Conservation (phyloP, 1,140 invertebrate genomes). For the Drosophila albomicans region DNA sequence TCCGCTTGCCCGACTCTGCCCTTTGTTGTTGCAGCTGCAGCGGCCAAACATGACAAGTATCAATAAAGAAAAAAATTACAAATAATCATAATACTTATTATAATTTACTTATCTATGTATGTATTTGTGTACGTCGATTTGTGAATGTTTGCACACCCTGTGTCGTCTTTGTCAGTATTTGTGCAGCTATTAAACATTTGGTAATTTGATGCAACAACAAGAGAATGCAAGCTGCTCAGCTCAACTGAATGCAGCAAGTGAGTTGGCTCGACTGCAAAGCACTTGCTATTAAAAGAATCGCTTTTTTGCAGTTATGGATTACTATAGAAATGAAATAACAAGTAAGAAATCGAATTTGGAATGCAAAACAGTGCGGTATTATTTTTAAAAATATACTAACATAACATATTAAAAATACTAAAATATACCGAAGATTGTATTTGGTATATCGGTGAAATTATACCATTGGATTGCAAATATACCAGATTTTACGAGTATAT, state of each 20-base stretch:
- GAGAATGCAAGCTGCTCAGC: not conserved
- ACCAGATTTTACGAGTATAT: too few species aligned
- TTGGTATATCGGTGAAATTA: too few species aligned
- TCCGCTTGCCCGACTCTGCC: too few species aligned
- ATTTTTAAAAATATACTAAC: too few species aligned
- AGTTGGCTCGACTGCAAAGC: not conserved
- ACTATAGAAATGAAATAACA: too few species aligned
- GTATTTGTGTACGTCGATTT: not conserved
- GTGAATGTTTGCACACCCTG: too few species aligned
- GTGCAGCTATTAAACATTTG: conserved; percentile 37
- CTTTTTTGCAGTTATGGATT: too few species aligned
- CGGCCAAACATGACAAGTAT: conserved; percentile 1
- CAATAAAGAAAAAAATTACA: conserved; percentile 29
- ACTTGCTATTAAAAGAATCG: not conserved
- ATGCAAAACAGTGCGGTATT: too few species aligned
- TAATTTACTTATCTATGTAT: not conserved
- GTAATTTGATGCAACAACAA: conserved; percentile 39
- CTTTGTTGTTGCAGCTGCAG: conserved; percentile 10
- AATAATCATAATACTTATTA: conserved; percentile 38
- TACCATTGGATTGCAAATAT: too few species aligned
- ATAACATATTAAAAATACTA: too few species aligned
- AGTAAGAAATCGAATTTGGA: too few species aligned
- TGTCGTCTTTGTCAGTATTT: not conserved
- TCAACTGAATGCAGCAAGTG: not conserved
- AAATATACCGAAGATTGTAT: too few species aligned